Percentiles rank a stretch among this genome's conserved stretches.
Conservation (phyloP, 2,888 invertebrate species). For the Coelinius sp. region DNA sequence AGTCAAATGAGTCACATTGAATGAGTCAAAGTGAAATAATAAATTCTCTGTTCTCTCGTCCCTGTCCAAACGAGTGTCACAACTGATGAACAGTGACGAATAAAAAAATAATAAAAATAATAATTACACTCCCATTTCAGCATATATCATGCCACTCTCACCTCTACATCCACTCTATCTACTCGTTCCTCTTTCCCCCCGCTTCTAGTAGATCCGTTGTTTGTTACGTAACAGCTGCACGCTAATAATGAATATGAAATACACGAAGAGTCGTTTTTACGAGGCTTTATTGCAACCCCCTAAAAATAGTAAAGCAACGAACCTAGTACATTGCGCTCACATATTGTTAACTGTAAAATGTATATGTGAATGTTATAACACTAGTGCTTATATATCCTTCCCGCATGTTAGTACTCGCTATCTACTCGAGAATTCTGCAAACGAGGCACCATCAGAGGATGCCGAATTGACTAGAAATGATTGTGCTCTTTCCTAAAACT, state of each 20-base stretch:
- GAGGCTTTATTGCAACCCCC: slow-evolving; percentile 3
- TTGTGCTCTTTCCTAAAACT: not conserved
- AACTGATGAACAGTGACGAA: not conserved
- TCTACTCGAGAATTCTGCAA: not conserved
- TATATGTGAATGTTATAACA: not conserved
- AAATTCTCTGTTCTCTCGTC: too few relatives aligned
- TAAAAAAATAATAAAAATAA: not conserved
- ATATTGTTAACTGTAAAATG: slow-evolving; percentile 7
- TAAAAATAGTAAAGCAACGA: slow-evolving; percentile 2
- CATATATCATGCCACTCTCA: not conserved
- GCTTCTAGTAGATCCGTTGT: slow-evolving; percentile 42
- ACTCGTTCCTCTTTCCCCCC: not conserved
- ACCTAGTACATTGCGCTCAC: not conserved
- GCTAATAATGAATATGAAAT: slow-evolving; percentile 59
- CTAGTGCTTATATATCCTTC: not conserved
- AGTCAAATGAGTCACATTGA: too few relatives aligned
- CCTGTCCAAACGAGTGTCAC: not conserved
- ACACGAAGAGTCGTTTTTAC: slow-evolving; percentile 29
- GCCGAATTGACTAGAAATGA: too few relatives aligned
- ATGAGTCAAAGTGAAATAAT: too few relatives aligned
- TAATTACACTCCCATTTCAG: not conserved
- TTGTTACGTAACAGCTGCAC: slow-evolving; percentile 55
- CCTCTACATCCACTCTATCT: not conserved
- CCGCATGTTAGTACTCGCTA: not conserved
- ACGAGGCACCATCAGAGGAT: too few relatives aligned